Evolutionary conservation across 1,140 invertebrate species (phyloP).

Genomic region (Berghia stephanieae): DNA sequence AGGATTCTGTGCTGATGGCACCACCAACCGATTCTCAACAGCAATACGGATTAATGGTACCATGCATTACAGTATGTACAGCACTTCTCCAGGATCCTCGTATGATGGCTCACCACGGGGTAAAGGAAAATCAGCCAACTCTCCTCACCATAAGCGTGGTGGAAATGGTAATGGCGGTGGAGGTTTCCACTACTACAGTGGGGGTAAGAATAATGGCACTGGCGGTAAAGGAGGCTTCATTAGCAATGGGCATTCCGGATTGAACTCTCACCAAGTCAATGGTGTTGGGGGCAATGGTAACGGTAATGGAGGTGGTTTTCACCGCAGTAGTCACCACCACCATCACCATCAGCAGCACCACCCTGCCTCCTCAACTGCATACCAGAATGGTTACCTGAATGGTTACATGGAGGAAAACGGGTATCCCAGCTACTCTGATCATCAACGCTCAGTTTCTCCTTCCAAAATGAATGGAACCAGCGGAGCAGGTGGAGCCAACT

Average conservation of each 20-base stretch:
- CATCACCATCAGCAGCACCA: slow-evolving; percentile 25
- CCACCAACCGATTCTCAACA: slow-evolving; percentile 9
- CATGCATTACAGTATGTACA: slow-evolving; percentile 27
- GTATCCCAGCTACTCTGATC: slow-evolving; percentile 1
- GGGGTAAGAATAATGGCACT: slow-evolving; percentile 28
- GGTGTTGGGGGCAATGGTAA: background rate
- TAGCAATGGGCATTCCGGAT: background rate
- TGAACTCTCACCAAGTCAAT: background rate
- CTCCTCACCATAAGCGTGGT: slow-evolving; percentile 1
- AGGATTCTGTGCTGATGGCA: slow-evolving; percentile 20
- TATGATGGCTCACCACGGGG: slow-evolving; percentile 27
- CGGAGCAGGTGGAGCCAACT: background rate
- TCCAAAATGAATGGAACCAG: slow-evolving; percentile 20
- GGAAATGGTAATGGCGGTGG: slow-evolving; percentile 9
- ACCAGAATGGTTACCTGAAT: slow-evolving; percentile 30
- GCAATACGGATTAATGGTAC: slow-evolving; percentile 28
- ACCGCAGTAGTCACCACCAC: background rate
- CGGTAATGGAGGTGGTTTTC: background rate
- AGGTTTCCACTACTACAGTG: slow-evolving; percentile 28
- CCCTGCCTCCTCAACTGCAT: background rate
- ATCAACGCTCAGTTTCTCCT: slow-evolving; percentile 17
- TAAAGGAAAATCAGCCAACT: slow-evolving; percentile 17
- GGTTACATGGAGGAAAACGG: slow-evolving; percentile 26
- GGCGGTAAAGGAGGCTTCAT: slow-evolving; percentile 25
- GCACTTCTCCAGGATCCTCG: background rate